A percentile compares a stretch with the other conserved stretches of the same genome.
Evolutionary conservation across 2,888 invertebrate genomes (phyloP).

Genomic region (Synergus laeviventris): DNA sequence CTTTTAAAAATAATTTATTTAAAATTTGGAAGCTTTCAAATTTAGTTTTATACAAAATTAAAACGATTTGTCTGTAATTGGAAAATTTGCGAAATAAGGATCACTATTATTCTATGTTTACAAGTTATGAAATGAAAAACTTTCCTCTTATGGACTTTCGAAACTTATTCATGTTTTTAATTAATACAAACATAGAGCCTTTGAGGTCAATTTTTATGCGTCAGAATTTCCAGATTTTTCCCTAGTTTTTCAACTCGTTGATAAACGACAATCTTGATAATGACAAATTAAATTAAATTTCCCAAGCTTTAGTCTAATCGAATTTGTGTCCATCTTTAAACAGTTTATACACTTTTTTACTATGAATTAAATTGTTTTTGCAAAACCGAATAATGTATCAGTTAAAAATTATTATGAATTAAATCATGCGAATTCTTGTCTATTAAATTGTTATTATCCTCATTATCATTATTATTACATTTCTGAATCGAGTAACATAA

Average conservation of each 20-base stretch:
- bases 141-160: not conserved
- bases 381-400: too few relatives aligned
- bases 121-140: not conserved
- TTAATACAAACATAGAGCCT: not conserved
- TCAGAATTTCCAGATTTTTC: not conserved
- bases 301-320: too few relatives aligned
- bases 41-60: not conserved
- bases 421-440: not conserved
- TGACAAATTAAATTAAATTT: too few relatives aligned
- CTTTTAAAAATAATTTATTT: not conserved
- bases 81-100: not conserved
- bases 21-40: not conserved
- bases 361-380: too few relatives aligned
- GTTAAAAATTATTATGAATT: too few relatives aligned
- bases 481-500: not conserved
- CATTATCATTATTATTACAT: not conserved
- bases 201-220: not conserved
- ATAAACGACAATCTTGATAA: too few relatives aligned
- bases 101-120: not conserved
- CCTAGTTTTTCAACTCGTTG: not conserved
- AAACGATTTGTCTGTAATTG: not conserved
- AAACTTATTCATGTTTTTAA: not conserved
- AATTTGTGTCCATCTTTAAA: too few relatives aligned
- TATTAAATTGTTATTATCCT: not conserved
- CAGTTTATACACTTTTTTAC: too few relatives aligned